Base-by-base conservation (phyloP, 2,888 invertebrate genomes). In the Dusona sp. region DNA sequence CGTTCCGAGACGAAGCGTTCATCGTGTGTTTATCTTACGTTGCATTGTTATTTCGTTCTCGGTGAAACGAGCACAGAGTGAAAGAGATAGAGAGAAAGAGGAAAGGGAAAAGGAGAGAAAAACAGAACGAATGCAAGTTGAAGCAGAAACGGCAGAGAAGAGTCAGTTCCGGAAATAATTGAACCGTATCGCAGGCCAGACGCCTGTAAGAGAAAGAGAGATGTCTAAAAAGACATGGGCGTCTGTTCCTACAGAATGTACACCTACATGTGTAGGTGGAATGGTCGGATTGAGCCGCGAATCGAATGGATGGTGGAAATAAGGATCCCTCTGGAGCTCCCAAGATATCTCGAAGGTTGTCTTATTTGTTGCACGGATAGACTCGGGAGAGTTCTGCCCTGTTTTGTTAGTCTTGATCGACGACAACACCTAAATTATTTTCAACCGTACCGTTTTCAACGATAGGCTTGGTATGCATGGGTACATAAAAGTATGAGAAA, bases 21-120 rank as follows among this genome's bases (percentile, higher is more conserved):
- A 91, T 91, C 92, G 90, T 88, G 88, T 91, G 91, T 92, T 92
- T 92, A 92, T 92, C 92, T 92, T 90, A 90, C 90, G 88, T 89
- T 81, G 90, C 92, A 91, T 92, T 92, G 92, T 92, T 92, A 90
- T 92, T 92, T 92, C 90, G 88, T 89, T 89, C 85, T 79, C 65
- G 68, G 87, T 83, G 79, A 85, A 85, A 84, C 78, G 51, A 79
- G 64, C 54, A 80, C 83, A 77, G 33, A 33, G 61, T 70, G 45
- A 61, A 22, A 51, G 51, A 51, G 42, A 22, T 51, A 74, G 45
- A 13, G 73, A 36, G 29, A 16, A 19, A 67, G 54, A n/a, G 42
- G 11, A 29, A 29, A 16, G 8, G 57, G 42, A 61, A 45, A 29
- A 54, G 38, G 48, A 38, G 61, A 45, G 51, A 33, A 84, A 51